Conservation (phyloP, 2,888 invertebrate genomes). For the Cosmopolites sordidus region DNA sequence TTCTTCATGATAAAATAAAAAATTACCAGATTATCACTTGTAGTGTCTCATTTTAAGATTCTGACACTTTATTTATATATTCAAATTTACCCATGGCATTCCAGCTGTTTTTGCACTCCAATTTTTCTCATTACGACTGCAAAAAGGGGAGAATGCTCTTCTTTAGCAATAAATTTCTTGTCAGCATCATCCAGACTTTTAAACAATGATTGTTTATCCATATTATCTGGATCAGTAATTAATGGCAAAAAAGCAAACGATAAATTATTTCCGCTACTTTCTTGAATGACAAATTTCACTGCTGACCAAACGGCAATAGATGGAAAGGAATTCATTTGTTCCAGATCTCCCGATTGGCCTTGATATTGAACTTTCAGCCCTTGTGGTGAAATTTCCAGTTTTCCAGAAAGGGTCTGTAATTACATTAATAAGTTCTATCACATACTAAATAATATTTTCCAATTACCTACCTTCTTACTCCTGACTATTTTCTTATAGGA, state of each 20-base stretch:
- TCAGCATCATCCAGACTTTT: conserved; percentile 53
- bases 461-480: conserved; percentile 38
- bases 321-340: conserved; percentile 76
- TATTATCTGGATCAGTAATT: conserved; percentile 75
- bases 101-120: conserved; percentile 72
- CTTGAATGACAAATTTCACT: conserved; percentile 75
- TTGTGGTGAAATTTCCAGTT: conserved; percentile 62
- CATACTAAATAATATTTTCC: not conserved
- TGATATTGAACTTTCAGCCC: conserved; percentile 71
- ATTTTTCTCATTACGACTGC: conserved; percentile 84
- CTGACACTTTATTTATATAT: no score
- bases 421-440: not conserved
- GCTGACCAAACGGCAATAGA: conserved; percentile 93
- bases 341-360: conserved; percentile 59
- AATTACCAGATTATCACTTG: no score
- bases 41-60: no score
- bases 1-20: no score
- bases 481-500: conserved; percentile 53
- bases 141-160: conserved; percentile 77
- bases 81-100: conserved; percentile 78
- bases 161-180: conserved; percentile 52
- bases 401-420: conserved; percentile 50
- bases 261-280: conserved; percentile 35
- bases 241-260: conserved; percentile 77
- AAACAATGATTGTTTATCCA: conserved; percentile 69